These are phyloP conservation scores for Diarsia mendica DNA, from an alignment of 2,888 invertebrate species.

Conservation along the genomic window DNA sequence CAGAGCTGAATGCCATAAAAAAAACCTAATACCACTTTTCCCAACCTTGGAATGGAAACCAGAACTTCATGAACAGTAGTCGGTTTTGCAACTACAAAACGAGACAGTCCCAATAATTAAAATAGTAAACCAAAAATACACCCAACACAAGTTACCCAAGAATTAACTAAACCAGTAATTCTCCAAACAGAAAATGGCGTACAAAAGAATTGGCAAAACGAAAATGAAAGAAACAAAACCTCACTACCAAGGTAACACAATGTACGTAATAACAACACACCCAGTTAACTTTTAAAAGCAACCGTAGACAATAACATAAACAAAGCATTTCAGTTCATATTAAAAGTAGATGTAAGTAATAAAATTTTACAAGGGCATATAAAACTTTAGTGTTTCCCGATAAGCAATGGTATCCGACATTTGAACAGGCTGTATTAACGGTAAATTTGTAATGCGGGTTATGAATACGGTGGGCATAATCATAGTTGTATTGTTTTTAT, in stretches of 20 bases:
- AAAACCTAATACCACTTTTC: too few relatives aligned
- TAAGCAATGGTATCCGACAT: conserved; percentile 73
- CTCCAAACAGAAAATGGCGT: neutral
- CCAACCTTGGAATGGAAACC: too few relatives aligned
- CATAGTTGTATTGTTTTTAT: conserved; percentile 5
- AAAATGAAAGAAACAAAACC: neutral
- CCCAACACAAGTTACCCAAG: neutral
- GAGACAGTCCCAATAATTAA: too few relatives aligned
- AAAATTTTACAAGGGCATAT: conserved; percentile 78
- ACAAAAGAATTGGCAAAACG: neutral
- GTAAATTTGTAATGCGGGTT: conserved; percentile 58
- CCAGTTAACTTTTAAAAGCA: conserved; percentile 56
- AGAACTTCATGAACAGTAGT: too few relatives aligned
- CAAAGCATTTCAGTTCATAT: conserved; percentile 67
- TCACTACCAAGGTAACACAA: conserved; percentile 9
- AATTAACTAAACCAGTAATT: neutral
- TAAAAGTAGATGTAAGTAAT: conserved; percentile 76
- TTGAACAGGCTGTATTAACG: conserved; percentile 67
- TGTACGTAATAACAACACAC: conserved; percentile 35
- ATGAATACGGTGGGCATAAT: conserved; percentile 26
- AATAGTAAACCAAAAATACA: neutral
- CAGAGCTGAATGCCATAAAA: too few relatives aligned
- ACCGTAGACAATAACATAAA: conserved; percentile 49
- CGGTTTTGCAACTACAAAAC: too few relatives aligned
- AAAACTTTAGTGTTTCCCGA: conserved; percentile 81